phyloP scores from a whole-genome alignment of 2,797 vertebrate genomes.

The Onychomys torridus region DNA sequence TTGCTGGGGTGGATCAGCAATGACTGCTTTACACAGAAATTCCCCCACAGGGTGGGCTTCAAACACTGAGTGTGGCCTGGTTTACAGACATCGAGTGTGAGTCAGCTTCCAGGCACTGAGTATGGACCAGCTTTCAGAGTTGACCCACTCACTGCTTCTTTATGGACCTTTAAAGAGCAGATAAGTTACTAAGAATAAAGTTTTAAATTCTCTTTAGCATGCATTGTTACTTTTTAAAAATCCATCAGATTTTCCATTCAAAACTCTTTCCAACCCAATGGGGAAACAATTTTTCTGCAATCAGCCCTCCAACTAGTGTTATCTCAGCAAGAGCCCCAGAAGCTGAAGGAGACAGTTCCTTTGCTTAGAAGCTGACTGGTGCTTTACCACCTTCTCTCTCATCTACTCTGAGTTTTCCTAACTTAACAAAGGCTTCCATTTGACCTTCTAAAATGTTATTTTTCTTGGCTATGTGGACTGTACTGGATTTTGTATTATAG shows the following conservation, averaged over 20 bases:
- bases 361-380: not conserved
- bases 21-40: not conserved
- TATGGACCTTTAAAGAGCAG: not conserved
- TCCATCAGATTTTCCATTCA: not conserved
- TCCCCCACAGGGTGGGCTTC: not conserved
- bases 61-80: not conserved
- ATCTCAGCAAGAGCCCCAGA: not conserved
- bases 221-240: not conserved
- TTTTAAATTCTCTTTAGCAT: not conserved
- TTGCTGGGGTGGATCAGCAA: not conserved
- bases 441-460: constrained; percentile 22
- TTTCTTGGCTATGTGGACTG: not conserved
- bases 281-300: not conserved
- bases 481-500: not conserved
- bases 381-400: not conserved
- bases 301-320: not conserved
- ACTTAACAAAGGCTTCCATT: not conserved
- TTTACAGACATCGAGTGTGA: not conserved
- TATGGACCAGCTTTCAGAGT: not conserved
- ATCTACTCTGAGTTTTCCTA: not conserved
- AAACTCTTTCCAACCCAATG: not conserved
- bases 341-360: not conserved
- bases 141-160: not conserved
- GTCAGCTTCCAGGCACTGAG: not conserved
- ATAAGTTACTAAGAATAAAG: not conserved